Base-by-base conservation (phyloP, 2,113 vertebrate genomes). In the Psittacus erithacus region DNA sequence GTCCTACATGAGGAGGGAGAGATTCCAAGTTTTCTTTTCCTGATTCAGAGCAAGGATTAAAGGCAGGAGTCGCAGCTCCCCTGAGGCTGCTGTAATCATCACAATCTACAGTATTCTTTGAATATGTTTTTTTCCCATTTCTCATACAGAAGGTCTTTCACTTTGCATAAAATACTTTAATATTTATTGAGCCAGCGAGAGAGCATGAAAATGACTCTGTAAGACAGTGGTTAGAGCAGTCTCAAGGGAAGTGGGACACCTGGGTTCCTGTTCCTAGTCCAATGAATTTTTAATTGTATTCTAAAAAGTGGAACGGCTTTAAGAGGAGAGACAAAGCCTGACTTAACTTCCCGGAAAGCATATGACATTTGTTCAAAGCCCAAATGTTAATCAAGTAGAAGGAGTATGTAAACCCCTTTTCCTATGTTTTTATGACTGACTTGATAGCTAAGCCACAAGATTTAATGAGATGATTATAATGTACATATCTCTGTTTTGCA, bases 251-350 rank as follows among this genome's bases (percentile, higher is more conserved):
- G 44, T 10, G 70, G 82, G 82, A 60, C 96, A 95, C 90, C 88
- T 94, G 96, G 82, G 87, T 80, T 94, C 63, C 78, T 67, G 13
- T 73, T 91, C 57, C 27, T 46, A 62, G 41, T 29, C 23, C 87
- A 90, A 93, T 96, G 78, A 97, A 96, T 95, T 94, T 96, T 95
- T 97, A 96, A 96, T 90, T 79, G 47, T 29, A 41, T 77, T 95
- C 71, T 90, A 91, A 87, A 82, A 95, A 70, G 67, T 92, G 52
- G 78, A 97, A 87, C 67, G 92, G 78, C 67, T 92, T 90, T 95
- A 69, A 88, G 49, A 91, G 70, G 41, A 57, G n/a, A 91, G n/a
- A 82, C 53, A 93, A 95, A 96, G 80, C 83, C 63, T 93, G 79
- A 86, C 73, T 73, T 63, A 87, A 76, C 82, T 94, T 96, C 78